Base-by-base conservation (phyloP, 2,888 invertebrate genomes). In the Coelinius sp. region DNA sequence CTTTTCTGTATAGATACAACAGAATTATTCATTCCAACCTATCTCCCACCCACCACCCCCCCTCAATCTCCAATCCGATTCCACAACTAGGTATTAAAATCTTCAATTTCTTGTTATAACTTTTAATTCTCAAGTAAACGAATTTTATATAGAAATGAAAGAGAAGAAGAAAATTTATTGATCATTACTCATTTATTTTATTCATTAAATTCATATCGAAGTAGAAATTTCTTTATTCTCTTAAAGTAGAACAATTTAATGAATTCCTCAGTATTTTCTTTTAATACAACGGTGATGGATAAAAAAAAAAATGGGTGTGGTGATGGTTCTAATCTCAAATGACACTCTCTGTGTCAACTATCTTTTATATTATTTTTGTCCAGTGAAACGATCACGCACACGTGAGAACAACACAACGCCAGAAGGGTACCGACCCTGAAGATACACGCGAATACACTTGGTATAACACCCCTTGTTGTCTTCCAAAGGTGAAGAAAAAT, bases 331-430 rank as follows among this genome's bases (percentile, higher is more conserved):
- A 44, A 59, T 67, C 22, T 56, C 46, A 53, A 52, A 69, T 22
- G 64, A 53, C 41, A 17, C 38, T n/a, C 20, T 62, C 12, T 35
- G 17, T 62, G 10, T 17, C 79, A 81, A 81, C 74, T 10, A 38
- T 81, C 76, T 77, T 75, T 82, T 78, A 65, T 78, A 73, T 82
- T 78, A n/a, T 84, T 84, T 86, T 77, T 86, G 83, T 83, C 80
- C 83, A 93, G 93, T 94, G 90, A 94, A 94, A 89, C 91, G 93
- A 88, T 94, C 94, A 87, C 91, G 94, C 86, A 94, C 94, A 84
- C 91, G 94, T 88, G 94, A 94, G 83, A 87, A 87, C 86, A 87
- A 86, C 84, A 86, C 85, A 72, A 85, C 86, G 76, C 83, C 87
- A 78, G 86, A 86, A 78, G 87, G 86, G 81, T 88, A 87, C 80